These are phyloP conservation scores for Bombylius major DNA, from an alignment of 2,888 invertebrate genomes.

Conservation along the genomic window DNA sequence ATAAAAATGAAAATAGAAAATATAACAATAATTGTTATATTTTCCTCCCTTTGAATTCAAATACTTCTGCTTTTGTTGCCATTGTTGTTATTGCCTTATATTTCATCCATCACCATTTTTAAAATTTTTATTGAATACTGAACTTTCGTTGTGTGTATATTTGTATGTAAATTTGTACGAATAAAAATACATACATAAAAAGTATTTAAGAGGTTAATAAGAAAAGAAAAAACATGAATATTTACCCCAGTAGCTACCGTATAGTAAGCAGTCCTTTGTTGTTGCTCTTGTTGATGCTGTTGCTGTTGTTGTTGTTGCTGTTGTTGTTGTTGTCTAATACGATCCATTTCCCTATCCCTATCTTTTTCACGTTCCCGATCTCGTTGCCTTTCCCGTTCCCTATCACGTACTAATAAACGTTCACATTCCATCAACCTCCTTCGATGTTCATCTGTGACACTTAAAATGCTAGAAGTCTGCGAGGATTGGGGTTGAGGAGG, in stretches of 20 bases:
- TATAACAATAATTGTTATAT: too few species aligned
- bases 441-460: conserved; percentile 11
- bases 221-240: background rate
- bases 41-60: too few species aligned
- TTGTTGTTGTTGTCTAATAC: conserved; percentile 11
- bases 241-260: conserved; percentile 11
- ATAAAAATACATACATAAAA: too few species aligned
- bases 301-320: conserved; percentile 24
- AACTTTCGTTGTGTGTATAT: too few species aligned
- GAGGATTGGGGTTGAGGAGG: conserved; percentile 3
- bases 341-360: conserved; percentile 11
- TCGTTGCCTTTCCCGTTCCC: conserved; percentile 1
- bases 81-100: too few species aligned
- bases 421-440: conserved; percentile 13
- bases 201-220: background rate
- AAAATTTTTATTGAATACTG: too few species aligned
- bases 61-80: too few species aligned
- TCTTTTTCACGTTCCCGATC: conserved; percentile 11
- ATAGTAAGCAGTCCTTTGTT: conserved; percentile 22
- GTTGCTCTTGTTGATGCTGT: conserved; percentile 23
- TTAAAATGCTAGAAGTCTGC: conserved; percentile 7
- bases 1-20: too few species aligned
- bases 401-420: conserved; percentile 8
- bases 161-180: too few species aligned
- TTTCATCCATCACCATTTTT: too few species aligned